Evolutionary conservation across 1,140 invertebrate species (phyloP).

Genomic region (Steinernema feltiae): DNA sequence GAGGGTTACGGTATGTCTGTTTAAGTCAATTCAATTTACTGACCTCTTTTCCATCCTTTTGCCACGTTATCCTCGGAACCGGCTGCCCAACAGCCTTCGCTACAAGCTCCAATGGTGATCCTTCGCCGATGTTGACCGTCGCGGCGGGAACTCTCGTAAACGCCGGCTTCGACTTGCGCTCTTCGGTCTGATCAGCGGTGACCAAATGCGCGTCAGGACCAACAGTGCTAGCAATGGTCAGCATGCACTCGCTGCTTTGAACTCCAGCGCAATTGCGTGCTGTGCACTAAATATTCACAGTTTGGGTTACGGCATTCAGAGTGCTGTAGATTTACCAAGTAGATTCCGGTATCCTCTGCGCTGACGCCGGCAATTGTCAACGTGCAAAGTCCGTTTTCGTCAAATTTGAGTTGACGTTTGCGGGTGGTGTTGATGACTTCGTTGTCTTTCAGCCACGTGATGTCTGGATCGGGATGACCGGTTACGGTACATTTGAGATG

Average conservation of each 20-base stretch:
- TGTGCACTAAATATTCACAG: constrained; percentile 16
- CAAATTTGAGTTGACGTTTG: constrained; percentile 31
- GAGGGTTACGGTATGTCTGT: too few relatives aligned
- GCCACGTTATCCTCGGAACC: constrained; percentile 37
- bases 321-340: constrained; percentile 14
- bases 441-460: constrained; percentile 39
- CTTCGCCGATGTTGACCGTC: constrained; percentile 36
- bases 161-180: constrained; percentile 30
- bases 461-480: neutral
- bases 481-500: constrained; percentile 31
- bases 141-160: constrained; percentile 32
- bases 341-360: constrained; percentile 32
- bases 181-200: constrained; percentile 27
- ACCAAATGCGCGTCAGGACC: constrained; percentile 44
- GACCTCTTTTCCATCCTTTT: constrained; percentile 30
- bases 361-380: constrained; percentile 19
- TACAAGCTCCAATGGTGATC: constrained; percentile 29
- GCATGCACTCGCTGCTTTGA: constrained; percentile 33
- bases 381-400: constrained; percentile 31
- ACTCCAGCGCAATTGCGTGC: constrained; percentile 36
- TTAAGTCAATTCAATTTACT: too few relatives aligned
- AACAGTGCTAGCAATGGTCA: constrained; percentile 39
- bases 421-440: constrained; percentile 29
- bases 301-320: neutral
- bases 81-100: constrained; percentile 39